phyloP scores from a whole-genome alignment of 2,888 invertebrate genomes.

The Therioaphis trifolii region DNA sequence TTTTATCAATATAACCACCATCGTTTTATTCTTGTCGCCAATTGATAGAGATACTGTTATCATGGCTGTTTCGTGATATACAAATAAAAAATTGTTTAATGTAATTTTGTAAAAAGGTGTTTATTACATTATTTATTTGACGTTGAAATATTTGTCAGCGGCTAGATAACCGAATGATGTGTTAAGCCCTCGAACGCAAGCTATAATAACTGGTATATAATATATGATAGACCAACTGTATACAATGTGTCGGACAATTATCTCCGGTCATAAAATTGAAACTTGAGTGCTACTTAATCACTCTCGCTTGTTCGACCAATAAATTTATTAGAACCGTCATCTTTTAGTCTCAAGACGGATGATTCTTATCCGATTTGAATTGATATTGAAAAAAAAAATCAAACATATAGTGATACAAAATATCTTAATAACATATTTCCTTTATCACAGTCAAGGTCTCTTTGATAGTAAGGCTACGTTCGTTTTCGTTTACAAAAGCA shows the following conservation, averaged over 20 bases:
- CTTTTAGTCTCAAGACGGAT: too few species aligned
- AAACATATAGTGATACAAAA: too few species aligned
- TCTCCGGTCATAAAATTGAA: neutral
- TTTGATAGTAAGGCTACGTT: too few species aligned
- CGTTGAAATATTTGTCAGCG: neutral
- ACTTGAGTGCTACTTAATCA: neutral
- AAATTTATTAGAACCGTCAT: too few species aligned
- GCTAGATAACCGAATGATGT: conserved; percentile 14
- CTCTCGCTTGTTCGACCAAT: neutral
- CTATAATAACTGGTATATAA: neutral
- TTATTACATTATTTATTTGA: neutral
- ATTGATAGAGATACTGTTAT: conserved; percentile 2
- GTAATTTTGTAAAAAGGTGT: neutral
- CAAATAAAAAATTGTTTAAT: neutral
- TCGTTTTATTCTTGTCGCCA: neutral
- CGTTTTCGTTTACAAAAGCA: too few species aligned
- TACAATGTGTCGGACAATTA: too few species aligned
- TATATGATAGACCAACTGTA: neutral
- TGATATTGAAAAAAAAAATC: too few species aligned
- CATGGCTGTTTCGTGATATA: neutral
- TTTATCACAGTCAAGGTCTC: too few species aligned
- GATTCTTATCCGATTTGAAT: too few species aligned
- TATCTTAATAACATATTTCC: too few species aligned
- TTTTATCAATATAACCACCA: neutral
- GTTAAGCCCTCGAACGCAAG: neutral